Evolutionary conservation across 2,888 invertebrate species (phyloP), one percentile per base, ranked within the genome.

Genomic region (Lacanobia oleracea): DNA sequence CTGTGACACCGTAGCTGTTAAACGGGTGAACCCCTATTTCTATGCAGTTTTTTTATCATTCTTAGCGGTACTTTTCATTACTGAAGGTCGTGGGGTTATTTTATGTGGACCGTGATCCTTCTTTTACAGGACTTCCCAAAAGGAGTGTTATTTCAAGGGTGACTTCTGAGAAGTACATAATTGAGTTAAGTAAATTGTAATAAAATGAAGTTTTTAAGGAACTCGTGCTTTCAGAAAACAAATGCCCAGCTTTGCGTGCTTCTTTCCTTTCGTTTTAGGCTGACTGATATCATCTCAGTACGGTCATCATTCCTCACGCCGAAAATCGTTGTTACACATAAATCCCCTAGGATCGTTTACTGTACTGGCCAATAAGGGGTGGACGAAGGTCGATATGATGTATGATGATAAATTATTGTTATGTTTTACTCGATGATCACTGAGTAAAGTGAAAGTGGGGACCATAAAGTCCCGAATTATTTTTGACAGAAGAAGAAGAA

Each of bases 371-470:
- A 53, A n/a, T 40, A 43, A 27, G 50, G 69, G 76, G 61, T 40
- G 65, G 7, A 10, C 33, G 10, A 9, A 23, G 45, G 23, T 51
- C 14, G 2, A 3, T 14, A 54, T 75, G 64, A 75, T 70, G 61
- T 75, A 76, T 61, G 18, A 61, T 65, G 70, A 70, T 75, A 75
- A 64, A 75, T 64, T 54, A 64, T 61, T 54, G 40, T 48, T 59
- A 18, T 62, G 23, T 53, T 54, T 54, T 45, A 67, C 40, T 14
- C 21, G 33, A 21, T 45, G 18, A 23, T 33, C 53, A 27, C 21
- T 66, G 12, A 10, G 60, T 59, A 33, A 16, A 59, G 7, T 27
- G 4, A n/a, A 16, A 59, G n/a, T 57, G n/a, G 10, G 8, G 12
- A 43, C 14, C n/a, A n/a, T n/a, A n/a, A n/a, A n/a, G n/a, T n/a